Evolutionary conservation across 92 coral and sea anemone genomes (phyloP), one percentile per base, ranked within the genome.

Genomic region (Palythoa grandiflora): DNA sequence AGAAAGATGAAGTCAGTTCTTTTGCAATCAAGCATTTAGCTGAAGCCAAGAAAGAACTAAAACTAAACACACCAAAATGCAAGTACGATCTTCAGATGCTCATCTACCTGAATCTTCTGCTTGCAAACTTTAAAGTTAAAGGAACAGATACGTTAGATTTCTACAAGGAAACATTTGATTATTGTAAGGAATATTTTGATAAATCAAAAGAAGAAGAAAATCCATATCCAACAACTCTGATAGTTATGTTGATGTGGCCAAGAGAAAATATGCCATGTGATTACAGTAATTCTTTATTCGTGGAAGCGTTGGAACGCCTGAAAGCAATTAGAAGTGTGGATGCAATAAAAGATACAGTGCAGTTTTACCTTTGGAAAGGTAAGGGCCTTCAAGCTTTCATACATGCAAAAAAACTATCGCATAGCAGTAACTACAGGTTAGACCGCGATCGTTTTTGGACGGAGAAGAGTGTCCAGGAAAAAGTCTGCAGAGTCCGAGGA

Each of bases 191-290:
- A 47, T 80, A 80, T 66, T 80, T 80, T 48, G 39, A 20, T 5
- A 66, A 47, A 20, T 12, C 75, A 50, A 47, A 13, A 14, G 57
- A 28, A 9, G 85, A 66, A 47, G 75, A 80, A 17, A 80, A 12
- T 40, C 12, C 44, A 8, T 80, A 80, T 21, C 16, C 85, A 66
- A 55, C 85, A 40, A 80, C 55, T 13, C 75, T 80, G 17, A 80
- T 80, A 38, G 44, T 44, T 9, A 80, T 80, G 85, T 8, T 80
- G 74, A 80, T 80, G 75, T 80, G 85, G 85, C 85, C 85, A 65
- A 20, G 85, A 65, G 75, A 80, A 80, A 50, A 80, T 21, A 80
- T 80, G 85, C 85, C 75, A 35, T 70, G 70, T 13, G n/a, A 20
- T 35, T 80, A 80, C 21, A 50, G 63, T 52, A 80, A 80, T 19